Percentiles rank a stretch among this genome's conserved stretches.
Conservation (phyloP, 2,888 invertebrate species). For the Xylota sylvarum region DNA sequence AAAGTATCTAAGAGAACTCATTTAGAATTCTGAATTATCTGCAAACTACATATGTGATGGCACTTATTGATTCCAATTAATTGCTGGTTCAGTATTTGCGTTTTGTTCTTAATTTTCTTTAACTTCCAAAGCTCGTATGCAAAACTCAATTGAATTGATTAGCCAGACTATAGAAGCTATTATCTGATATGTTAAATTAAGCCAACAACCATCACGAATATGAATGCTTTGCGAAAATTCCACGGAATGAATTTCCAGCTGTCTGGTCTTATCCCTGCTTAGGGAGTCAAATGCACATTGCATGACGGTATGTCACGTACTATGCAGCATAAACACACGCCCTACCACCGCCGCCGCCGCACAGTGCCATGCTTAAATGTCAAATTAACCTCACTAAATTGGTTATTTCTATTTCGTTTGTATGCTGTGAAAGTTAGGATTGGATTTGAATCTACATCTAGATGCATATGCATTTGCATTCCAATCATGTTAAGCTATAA, state of each 20-base stretch:
- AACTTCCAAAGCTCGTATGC: background rate
- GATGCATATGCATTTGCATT: slow-evolving; percentile 21
- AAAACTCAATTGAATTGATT: slow-evolving; percentile 49
- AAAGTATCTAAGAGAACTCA: background rate
- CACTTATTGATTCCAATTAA: slow-evolving; percentile 16
- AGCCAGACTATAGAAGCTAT: slow-evolving; percentile 52
- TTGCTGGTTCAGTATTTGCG: slow-evolving; percentile 26
- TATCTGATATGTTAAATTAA: slow-evolving; percentile 61
- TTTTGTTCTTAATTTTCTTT: slow-evolving; percentile 41
- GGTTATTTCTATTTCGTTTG: slow-evolving; percentile 68
- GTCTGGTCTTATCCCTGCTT: background rate
- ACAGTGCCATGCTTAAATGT: slow-evolving; percentile 40
- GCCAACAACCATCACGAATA: slow-evolving; percentile 52
- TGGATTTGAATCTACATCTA: slow-evolving; percentile 16
- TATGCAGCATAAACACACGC: slow-evolving; percentile 1
- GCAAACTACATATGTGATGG: background rate
- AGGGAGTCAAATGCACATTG: slow-evolving; percentile 20
- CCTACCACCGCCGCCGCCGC: background rate
- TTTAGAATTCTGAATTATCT: background rate
- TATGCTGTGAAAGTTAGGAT: slow-evolving; percentile 20
- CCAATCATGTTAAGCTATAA: slow-evolving; percentile 54
- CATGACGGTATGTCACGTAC: slow-evolving; percentile 41
- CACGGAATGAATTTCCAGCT: slow-evolving; percentile 58
- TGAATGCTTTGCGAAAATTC: slow-evolving; percentile 27
- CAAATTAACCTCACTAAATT: slow-evolving; percentile 72